Base-by-base conservation (phyloP, 1,140 invertebrate species). In the Polypedilum vanderplanki region DNA sequence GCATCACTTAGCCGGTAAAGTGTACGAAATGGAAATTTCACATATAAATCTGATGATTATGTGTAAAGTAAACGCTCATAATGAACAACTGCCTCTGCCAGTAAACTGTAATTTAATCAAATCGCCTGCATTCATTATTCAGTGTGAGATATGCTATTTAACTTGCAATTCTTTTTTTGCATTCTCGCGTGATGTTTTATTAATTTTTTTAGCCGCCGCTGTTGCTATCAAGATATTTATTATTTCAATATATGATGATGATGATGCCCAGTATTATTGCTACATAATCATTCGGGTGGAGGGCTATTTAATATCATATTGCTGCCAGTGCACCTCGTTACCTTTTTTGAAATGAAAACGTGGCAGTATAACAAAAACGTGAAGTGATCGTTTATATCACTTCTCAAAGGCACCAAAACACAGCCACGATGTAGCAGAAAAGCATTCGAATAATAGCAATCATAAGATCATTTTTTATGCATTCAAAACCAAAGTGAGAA, bases 1-100 rank as follows among this genome's bases (percentile, higher is more conserved):
- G 46, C 46, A 57, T 57, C 10, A 57, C 12, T 57, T n/a, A 57
- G 24, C 5, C 24, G n/a, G 46, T 57, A n/a, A 15, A 57, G 12
- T 57, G 46, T 57, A n/a, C 12, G 12, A 57, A n/a, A 12, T 57
- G 46, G n/a, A 57, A 57, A 57, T 57, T n/a, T 57, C 46, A 4
- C 46, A 57, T 57, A 70, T 70, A 20, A 70, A 70, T 70, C 65
- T 7, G 65, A 70, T 70, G 65, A 70, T 70, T 70, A 70, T 70
- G 65, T 70, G 65, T 22, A 70, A 70, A 70, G 65, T 70, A 70
- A 70, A 70, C 20, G 65, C 17, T 70, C 65, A 70, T 70, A 18
- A 70, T 70, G 46, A 12, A 70, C 65, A 18, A 70, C 17, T 70
- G 9, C 46, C n/a, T 57, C 46, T 70, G 17, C 10, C 7, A n/a